These are phyloP conservation scores for Buathra laborator DNA, from an alignment of 2,888 invertebrate species.

Conservation along the genomic window DNA sequence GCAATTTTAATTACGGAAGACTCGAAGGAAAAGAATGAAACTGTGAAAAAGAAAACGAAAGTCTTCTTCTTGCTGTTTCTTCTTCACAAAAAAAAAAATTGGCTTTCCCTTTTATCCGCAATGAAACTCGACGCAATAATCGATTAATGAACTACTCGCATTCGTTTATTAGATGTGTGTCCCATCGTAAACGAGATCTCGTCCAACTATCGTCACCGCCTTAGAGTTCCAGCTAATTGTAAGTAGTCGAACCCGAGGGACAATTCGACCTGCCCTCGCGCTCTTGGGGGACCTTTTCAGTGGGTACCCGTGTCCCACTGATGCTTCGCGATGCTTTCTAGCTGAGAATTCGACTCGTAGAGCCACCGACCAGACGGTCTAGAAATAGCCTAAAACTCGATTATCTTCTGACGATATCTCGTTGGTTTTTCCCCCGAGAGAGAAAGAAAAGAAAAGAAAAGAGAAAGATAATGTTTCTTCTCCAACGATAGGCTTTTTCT, in stretches of 20 bases:
- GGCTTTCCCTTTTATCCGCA: neutral
- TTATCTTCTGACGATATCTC: conserved; percentile 57
- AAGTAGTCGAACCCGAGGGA: conserved; percentile 69
- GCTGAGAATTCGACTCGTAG: conserved; percentile 58
- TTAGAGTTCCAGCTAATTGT: conserved; percentile 62
- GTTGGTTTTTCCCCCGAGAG: conserved; percentile 17
- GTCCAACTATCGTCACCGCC: conserved; percentile 60
- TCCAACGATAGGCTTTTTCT: neutral
- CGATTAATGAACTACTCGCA: conserved; percentile 62
- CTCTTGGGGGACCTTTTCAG: conserved; percentile 57
- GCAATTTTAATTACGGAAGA: conserved; percentile 81
- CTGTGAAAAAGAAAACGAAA: conserved; percentile 26
- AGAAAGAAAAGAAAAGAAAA: neutral
- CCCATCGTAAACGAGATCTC: conserved; percentile 57
- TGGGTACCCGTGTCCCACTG: neutral
- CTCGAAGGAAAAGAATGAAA: conserved; percentile 5
- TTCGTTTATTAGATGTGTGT: conserved; percentile 58
- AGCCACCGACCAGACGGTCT: conserved; percentile 58
- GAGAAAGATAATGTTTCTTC: neutral
- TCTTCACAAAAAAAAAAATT: conserved; percentile 20
- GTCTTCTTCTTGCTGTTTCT: conserved; percentile 12
- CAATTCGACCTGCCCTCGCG: conserved; percentile 60
- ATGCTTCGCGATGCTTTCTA: conserved; percentile 41
- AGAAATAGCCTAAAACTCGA: conserved; percentile 58
- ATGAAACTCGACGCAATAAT: conserved; percentile 57